Conservation (phyloP, 2,113 vertebrate species). For the Eurystomus gularis region DNA sequence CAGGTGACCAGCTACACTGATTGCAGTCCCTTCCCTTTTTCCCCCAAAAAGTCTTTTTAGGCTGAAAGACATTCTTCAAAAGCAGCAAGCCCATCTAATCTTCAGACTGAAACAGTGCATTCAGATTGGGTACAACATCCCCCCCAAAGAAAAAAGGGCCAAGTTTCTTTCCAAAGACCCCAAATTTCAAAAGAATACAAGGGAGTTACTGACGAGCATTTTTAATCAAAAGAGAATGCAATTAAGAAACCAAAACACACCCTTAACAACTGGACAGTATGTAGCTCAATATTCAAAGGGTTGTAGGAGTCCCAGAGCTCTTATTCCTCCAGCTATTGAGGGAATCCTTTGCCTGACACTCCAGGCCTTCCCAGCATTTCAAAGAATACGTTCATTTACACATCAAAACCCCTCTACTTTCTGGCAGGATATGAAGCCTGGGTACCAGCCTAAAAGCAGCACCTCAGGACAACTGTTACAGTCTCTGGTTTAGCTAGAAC, state of each 20-base stretch:
- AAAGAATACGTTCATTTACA: constrained; percentile 9
- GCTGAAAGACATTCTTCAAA: background rate
- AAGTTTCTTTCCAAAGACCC: background rate
- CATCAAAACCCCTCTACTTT: background rate
- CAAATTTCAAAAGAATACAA: background rate
- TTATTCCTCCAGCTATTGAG: background rate
- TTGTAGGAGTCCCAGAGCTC: background rate
- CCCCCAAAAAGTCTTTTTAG: background rate
- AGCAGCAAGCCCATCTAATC: background rate
- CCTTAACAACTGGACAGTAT: background rate
- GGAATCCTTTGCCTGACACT: background rate
- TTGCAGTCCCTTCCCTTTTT: background rate
- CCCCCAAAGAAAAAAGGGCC: background rate
- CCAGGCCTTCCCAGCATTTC: background rate
- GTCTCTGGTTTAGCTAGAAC: background rate
- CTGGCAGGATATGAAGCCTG: background rate
- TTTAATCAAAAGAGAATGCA: background rate
- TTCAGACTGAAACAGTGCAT: background rate
- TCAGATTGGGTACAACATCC: background rate
- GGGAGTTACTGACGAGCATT: background rate
- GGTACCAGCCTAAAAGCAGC: background rate
- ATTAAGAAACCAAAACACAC: background rate
- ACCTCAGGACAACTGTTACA: background rate
- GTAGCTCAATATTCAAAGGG: background rate
- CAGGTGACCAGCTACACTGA: background rate